phyloP scores from a whole-genome alignment of 2,888 invertebrate genomes.

The Amblyjoppa fuscipennis region DNA sequence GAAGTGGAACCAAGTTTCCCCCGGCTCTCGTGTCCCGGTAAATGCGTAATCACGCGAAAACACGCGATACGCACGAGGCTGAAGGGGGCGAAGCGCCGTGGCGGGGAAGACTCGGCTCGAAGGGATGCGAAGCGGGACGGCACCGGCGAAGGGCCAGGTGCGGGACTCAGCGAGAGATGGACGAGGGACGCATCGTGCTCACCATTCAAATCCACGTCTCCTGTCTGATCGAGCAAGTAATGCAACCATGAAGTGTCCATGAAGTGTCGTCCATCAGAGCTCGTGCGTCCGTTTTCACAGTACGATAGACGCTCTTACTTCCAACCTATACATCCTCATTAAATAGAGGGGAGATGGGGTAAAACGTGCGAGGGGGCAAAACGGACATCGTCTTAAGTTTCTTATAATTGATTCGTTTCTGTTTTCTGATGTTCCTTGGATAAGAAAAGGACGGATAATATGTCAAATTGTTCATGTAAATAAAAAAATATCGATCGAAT shows the following conservation, averaged over 20 bases:
- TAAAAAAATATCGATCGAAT: too few relatives aligned
- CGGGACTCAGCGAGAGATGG: slow-evolving; percentile 15
- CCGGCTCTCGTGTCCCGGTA: slow-evolving; percentile 37
- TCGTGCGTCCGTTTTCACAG: not conserved
- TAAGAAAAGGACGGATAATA: too few relatives aligned
- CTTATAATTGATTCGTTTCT: too few relatives aligned
- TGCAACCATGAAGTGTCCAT: slow-evolving; percentile 27
- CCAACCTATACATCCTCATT: not conserved
- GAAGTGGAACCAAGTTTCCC: slow-evolving; percentile 36
- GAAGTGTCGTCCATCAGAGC: slow-evolving; percentile 17
- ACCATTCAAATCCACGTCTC: slow-evolving; percentile 41
- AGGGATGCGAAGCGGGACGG: not conserved
- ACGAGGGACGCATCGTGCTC: slow-evolving; percentile 23
- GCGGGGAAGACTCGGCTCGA: not conserved
- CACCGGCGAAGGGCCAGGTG: not conserved
- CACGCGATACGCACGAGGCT: slow-evolving; percentile 39
- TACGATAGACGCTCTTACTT: not conserved
- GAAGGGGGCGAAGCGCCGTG: slow-evolving; percentile 1
- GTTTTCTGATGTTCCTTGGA: too few relatives aligned
- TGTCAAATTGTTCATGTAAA: too few relatives aligned
- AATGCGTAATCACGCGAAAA: slow-evolving; percentile 53
- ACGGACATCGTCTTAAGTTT: too few relatives aligned
- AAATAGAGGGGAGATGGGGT: too few relatives aligned
- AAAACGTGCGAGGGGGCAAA: too few relatives aligned
- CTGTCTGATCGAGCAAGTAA: slow-evolving; percentile 33